A percentile compares a stretch with the other conserved stretches of the same genome.
Evolutionary conservation across 2,888 invertebrate species (phyloP).

Genomic region (Liopterus haemorrhoidalis): DNA sequence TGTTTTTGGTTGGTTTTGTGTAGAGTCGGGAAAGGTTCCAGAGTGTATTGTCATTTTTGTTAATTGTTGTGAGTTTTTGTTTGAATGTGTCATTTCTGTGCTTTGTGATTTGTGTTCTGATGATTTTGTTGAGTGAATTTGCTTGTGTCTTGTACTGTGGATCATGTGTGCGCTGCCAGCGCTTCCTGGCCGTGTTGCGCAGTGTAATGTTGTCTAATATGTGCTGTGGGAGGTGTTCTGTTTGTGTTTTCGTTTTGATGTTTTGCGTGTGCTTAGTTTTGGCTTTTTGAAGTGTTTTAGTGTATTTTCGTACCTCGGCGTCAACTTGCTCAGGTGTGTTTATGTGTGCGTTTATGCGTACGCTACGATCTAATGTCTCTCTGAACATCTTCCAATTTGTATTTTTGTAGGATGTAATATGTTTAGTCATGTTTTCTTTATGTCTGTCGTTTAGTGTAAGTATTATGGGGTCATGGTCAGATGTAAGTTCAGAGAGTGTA

Average conservation of each 20-base stretch:
- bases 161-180: neutral
- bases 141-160: neutral
- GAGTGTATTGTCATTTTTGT: constrained; percentile 18
- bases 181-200: neutral
- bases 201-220: constrained; percentile 11
- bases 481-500: constrained; percentile 28
- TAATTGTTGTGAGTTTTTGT: constrained; percentile 18
- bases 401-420: constrained; percentile 6
- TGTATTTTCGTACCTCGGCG: neutral
- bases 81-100: constrained; percentile 19
- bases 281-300: neutral
- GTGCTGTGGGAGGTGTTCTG: neutral
- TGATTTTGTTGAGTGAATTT: neutral
- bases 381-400: constrained; percentile 15
- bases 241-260: neutral
- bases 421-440: neutral
- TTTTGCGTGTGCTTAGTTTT: constrained; percentile 7
- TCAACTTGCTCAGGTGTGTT: constrained; percentile 3
- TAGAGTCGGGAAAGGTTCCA: constrained; percentile 7
- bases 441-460: constrained; percentile 12
- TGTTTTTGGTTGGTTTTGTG: constrained; percentile 4
- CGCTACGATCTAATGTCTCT: constrained; percentile 5
- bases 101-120: constrained; percentile 1
- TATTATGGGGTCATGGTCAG: constrained; percentile 31
- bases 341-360: constrained; percentile 10